Percentiles rank a stretch among this genome's conserved stretches.
Conservation (phyloP, 2,113 vertebrate species). For the Psittacula cyanocephala region DNA sequence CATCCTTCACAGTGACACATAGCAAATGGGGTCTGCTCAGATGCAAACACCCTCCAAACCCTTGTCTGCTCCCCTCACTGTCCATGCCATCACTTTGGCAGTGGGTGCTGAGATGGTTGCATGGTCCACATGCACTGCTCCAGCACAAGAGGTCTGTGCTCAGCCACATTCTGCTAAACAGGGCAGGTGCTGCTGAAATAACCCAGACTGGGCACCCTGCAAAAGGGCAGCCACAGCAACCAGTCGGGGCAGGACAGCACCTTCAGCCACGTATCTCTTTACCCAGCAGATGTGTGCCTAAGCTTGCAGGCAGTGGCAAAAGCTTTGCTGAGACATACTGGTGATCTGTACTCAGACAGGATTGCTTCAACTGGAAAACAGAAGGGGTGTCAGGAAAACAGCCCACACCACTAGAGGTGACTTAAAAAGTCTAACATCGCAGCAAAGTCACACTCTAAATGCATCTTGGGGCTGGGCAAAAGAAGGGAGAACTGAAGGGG, state of each 20-base stretch:
- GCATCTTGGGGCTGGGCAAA: neutral
- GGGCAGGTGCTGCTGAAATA: neutral
- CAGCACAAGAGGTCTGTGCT: fast-evolving
- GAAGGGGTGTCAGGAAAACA: neutral
- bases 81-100: neutral
- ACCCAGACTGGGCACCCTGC: neutral
- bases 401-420: too few relatives aligned
- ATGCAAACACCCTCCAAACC: neutral
- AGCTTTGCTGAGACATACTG: neutral
- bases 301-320: neutral
- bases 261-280: fast-evolving
- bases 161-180: too few relatives aligned
- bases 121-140: fast-evolving
- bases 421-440: neutral
- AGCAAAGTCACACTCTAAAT: neutral
- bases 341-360: neutral
- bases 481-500: neutral
- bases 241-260: neutral
- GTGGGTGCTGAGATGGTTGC: fast-evolving
- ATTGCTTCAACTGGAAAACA: neutral
- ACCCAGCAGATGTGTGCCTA: neutral
- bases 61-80: neutral
- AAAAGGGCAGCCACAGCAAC: neutral
- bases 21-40: neutral
- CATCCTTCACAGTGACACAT: neutral